A percentile compares a stretch with the other conserved stretches of the same genome.
These are phyloP conservation scores for Nasonia longicornis DNA, from an alignment of 1,140 invertebrate genomes.

Conservation along the genomic window DNA sequence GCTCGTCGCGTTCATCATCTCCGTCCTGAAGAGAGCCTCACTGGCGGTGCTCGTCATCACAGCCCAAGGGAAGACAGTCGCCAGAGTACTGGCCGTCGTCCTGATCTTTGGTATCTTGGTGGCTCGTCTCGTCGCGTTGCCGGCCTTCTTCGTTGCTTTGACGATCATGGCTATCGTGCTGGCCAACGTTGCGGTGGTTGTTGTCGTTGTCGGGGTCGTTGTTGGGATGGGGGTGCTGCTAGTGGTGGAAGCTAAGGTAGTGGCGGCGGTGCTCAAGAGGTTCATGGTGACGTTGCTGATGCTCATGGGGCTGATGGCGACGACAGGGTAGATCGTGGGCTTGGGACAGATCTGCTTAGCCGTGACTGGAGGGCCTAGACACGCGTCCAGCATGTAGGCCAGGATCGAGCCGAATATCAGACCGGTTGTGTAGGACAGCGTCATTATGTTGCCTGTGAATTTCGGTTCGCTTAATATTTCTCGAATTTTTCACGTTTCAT, in stretches of 20 bases:
- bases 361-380: slow-evolving; percentile 74
- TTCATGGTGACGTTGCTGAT: slow-evolving; percentile 38
- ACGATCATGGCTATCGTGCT: neutral
- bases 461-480: neutral
- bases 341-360: slow-evolving; percentile 57
- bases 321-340: slow-evolving; percentile 36
- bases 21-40: neutral
- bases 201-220: neutral
- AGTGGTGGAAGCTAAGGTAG: slow-evolving; percentile 48
- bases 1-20: slow-evolving; percentile 37
- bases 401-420: slow-evolving; percentile 84
- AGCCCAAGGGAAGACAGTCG: slow-evolving; percentile 48
- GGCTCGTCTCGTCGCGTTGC: slow-evolving; percentile 15
- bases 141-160: slow-evolving; percentile 22
- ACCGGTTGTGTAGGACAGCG: slow-evolving; percentile 87
- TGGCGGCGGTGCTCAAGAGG: slow-evolving; percentile 47
- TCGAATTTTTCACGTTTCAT: neutral
- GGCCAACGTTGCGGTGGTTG: neutral
- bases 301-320: neutral
- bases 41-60: neutral
- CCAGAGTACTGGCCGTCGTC: slow-evolving; percentile 46
- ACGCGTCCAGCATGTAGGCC: slow-evolving; percentile 84
- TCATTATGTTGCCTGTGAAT: slow-evolving; percentile 89
- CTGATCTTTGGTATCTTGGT: slow-evolving; percentile 42
- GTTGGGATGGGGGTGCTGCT: neutral